phyloP scores from a whole-genome alignment of 2,113 vertebrate genomes.

The Neotoma lepida region DNA sequence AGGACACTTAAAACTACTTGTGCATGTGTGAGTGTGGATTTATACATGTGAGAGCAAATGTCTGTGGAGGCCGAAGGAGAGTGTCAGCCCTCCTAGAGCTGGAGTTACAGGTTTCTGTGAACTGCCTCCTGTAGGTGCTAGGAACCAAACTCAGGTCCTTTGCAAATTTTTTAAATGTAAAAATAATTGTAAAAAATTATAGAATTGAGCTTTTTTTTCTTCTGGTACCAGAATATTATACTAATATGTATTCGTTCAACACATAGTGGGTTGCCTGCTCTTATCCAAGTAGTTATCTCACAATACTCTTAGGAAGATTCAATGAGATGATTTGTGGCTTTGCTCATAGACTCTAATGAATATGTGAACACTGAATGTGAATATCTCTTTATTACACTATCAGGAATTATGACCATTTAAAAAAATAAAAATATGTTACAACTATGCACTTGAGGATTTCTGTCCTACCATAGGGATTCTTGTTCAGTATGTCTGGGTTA shows the following conservation, averaged over 20 bases:
- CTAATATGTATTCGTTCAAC: background rate
- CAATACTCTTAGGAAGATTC: background rate
- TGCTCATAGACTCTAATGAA: background rate
- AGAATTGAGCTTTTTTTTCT: background rate
- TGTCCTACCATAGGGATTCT: background rate
- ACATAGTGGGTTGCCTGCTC: background rate
- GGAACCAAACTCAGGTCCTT: background rate
- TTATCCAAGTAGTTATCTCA: background rate
- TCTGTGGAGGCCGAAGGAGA: background rate
- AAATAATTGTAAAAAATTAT: too few relatives aligned
- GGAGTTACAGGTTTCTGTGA: background rate
- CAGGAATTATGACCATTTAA: slow-evolving; percentile 29
- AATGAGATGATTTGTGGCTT: slow-evolving; percentile 16
- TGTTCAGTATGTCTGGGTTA: background rate
- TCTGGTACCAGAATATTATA: slow-evolving; percentile 41
- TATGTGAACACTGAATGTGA: background rate
- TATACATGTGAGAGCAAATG: background rate
- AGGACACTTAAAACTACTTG: background rate
- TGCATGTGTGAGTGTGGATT: too few relatives aligned
- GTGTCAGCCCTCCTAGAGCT: background rate
- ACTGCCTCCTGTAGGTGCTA: too few relatives aligned
- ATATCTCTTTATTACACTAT: slow-evolving; percentile 22
- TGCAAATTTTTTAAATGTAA: too few relatives aligned
- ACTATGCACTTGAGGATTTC: background rate
- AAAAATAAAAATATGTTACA: slow-evolving; percentile 51